Evolutionary conservation across 2,888 invertebrate species (phyloP).

Genomic region (Drosophila engyochracea): DNA sequence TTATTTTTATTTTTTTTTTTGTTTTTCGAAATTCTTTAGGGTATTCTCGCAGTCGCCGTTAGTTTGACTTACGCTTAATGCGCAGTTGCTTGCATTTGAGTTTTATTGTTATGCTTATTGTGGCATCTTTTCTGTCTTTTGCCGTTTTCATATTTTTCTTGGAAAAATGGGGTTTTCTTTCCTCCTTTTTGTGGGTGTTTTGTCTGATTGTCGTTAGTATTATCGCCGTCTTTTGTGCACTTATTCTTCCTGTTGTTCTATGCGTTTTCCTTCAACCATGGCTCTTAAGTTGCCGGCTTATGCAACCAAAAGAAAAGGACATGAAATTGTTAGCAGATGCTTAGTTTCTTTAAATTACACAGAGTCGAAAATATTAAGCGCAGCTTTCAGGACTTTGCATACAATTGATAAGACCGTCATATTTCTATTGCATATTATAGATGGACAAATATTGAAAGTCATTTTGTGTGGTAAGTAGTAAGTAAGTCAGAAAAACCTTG

Average conservation of each 20-base stretch:
- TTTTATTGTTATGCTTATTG: slow-evolving; percentile 58
- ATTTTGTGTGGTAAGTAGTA: background rate
- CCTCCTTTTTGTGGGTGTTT: slow-evolving; percentile 9
- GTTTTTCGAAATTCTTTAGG: background rate
- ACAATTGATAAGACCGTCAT: background rate
- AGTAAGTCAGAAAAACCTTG: background rate
- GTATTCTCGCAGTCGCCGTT: slow-evolving; percentile 1
- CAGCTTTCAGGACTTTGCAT: background rate
- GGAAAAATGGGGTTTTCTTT: slow-evolving; percentile 9
- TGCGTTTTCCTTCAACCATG: background rate
- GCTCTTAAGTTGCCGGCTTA: slow-evolving; percentile 3
- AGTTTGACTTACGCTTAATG: slow-evolving; percentile 11
- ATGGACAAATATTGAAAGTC: background rate
- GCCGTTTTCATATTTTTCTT: slow-evolving; percentile 9
- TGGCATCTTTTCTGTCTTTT: slow-evolving; percentile 45
- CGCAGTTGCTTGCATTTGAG: slow-evolving; percentile 49
- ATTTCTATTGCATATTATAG: background rate
- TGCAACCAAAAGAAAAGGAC: slow-evolving; percentile 11
- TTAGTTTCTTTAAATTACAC: background rate
- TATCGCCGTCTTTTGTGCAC: slow-evolving; percentile 25
- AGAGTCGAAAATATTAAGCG: background rate
- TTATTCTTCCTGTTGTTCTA: slow-evolving; percentile 1
- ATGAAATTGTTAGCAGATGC: background rate
- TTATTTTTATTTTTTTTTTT: background rate
- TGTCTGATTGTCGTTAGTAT: slow-evolving; percentile 35